Conservation (phyloP, 2,797 vertebrate species). For the Catharus ustulatus region DNA sequence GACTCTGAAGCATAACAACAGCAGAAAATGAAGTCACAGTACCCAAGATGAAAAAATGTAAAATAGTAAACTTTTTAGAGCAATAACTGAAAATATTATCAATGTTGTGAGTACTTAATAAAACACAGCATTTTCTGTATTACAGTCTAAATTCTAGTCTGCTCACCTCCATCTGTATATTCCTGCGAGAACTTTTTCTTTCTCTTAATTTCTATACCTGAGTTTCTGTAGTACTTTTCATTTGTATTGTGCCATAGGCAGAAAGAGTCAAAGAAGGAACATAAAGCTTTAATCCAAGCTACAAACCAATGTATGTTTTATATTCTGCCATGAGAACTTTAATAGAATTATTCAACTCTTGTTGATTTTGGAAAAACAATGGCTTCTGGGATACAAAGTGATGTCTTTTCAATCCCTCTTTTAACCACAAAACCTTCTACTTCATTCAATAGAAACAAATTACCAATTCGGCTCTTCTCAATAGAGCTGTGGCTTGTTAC, state of each 20-base stretch:
- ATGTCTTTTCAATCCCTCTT: not conserved
- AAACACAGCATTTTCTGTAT: not conserved
- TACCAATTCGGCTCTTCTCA: not conserved
- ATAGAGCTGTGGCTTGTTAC: not conserved
- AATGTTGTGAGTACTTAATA: not conserved
- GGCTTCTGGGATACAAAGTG: not conserved
- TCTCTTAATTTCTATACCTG: not conserved
- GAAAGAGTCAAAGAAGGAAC: not conserved
- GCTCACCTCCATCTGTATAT: not conserved
- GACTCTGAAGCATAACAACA: slow-evolving; percentile 14
- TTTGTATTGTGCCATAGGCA: not conserved
- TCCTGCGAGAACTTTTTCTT: not conserved
- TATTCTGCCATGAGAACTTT: not conserved
- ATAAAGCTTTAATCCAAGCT: not conserved
- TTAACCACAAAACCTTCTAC: not conserved
- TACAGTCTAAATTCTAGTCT: not conserved
- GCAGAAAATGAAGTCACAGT: slow-evolving; percentile 11
- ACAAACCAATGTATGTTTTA: not conserved
- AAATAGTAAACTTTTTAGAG: not conserved
- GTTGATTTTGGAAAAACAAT: not conserved
- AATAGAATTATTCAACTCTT: not conserved
- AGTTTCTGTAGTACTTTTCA: not conserved
- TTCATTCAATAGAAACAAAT: not conserved
- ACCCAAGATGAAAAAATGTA: not conserved
- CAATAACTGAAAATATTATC: not conserved